Evolutionary conservation across 2,888 invertebrate species (phyloP), one percentile per base, ranked within the genome.

Genomic region (Cylindroiulus punctatus): DNA sequence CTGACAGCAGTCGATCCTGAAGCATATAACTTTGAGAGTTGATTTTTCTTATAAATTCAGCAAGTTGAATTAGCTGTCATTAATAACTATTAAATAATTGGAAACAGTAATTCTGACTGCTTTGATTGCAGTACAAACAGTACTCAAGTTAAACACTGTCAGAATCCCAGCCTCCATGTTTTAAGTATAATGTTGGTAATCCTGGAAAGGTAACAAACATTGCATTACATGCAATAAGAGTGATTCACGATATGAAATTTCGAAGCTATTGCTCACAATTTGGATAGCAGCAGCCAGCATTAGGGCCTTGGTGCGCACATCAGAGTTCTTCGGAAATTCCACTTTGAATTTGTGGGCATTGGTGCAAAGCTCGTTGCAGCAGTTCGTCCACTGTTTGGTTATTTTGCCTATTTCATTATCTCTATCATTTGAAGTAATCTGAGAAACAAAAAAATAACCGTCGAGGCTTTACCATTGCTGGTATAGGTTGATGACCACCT

Each of bases 181-280:
- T 65, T 65, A 65, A 26, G 65, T 65, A 10, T 26, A 65, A 65
- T 65, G 65, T 26, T 65, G 65, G 65, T 65, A 65, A 12, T 65
- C 65, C 65, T 65, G 26, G 2, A 65, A 26, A 26, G 0, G 26
- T 22, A 65, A 5, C 2, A 22, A 65, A 26, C 1, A 2, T 1
- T 65, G 2, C 65, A 7, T 65, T 65, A 65, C 26, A 65, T 26
- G 10, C 0, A 65, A 0, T 26, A 26, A 22, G 0, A n/a, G 2
- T 4, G 10, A 44, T 44, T 44, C 10, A 8, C 12, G 44, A 3
- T 26, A 0, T 5, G 26, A 22, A 65, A 65, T 65, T 26, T 65
- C 65, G n/a, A 52, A 52, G 1, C 1, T 52, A n/a, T 19, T 0
- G n/a, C 65, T 65, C 26, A 65, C 65, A 8, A 65, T 65, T 26